Percentiles rank a stretch among this genome's conserved stretches.
phyloP scores from a whole-genome alignment of 2,888 invertebrate species.

The Psylliodes chrysocephalus region DNA sequence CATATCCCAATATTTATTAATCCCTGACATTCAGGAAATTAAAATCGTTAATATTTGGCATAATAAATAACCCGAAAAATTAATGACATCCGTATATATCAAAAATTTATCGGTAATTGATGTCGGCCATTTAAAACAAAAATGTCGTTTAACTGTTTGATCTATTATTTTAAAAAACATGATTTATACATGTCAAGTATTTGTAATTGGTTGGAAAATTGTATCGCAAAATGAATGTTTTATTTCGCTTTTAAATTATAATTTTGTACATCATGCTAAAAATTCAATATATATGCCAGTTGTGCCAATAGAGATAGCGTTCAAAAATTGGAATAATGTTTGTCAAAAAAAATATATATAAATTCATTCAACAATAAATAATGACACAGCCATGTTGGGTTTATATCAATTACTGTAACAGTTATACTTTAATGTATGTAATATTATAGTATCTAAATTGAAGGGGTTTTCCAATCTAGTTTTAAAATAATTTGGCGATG shows the following conservation, averaged over 20 bases:
- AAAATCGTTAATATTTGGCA: conserved; percentile 10
- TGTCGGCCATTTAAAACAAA: conserved; percentile 10
- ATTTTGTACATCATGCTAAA: too few relatives aligned
- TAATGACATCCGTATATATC: conserved; percentile 15
- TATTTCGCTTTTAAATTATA: neutral
- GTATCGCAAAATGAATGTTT: neutral
- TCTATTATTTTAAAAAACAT: conserved; percentile 4
- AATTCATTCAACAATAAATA: too few relatives aligned
- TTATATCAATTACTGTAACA: too few relatives aligned
- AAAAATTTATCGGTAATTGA: conserved; percentile 20
- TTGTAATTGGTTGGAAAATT: neutral
- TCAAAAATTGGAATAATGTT: too few relatives aligned
- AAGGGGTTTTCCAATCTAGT: too few relatives aligned
- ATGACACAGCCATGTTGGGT: too few relatives aligned
- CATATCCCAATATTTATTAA: conserved; percentile 1
- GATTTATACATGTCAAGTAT: conserved; percentile 1
- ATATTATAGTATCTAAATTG: too few relatives aligned
- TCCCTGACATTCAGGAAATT: conserved; percentile 13
- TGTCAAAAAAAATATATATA: too few relatives aligned
- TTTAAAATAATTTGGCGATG: too few relatives aligned
- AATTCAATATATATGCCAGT: too few relatives aligned
- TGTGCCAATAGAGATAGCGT: too few relatives aligned
- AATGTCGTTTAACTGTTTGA: conserved; percentile 10
- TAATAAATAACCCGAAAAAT: conserved; percentile 18
- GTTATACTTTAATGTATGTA: too few relatives aligned